A percentile compares a stretch with the other conserved stretches of the same genome.
Conservation (phyloP, 2,797 vertebrate species). For the Aulostomus chinensis region DNA sequence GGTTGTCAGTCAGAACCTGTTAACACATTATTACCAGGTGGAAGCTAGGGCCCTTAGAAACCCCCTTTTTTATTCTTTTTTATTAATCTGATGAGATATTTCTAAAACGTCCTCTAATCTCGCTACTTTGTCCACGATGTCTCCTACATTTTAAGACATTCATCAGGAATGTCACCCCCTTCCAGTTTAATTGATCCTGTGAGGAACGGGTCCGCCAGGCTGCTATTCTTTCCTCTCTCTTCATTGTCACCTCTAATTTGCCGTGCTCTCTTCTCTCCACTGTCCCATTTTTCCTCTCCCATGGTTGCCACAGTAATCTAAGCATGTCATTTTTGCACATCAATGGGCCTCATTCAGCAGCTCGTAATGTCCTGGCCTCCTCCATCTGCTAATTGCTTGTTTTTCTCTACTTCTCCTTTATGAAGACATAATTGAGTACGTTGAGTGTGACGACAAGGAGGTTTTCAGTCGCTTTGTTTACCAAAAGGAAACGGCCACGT, state of each 20-base stretch:
- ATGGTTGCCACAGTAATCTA: slow-evolving; percentile 63
- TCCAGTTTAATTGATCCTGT: slow-evolving; percentile 30
- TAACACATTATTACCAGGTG: too few relatives aligned
- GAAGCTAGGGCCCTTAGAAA: too few relatives aligned
- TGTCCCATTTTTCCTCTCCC: slow-evolving; percentile 49
- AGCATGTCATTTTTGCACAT: slow-evolving; percentile 75
- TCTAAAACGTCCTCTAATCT: slow-evolving; percentile 3
- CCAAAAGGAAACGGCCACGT: slow-evolving; percentile 49
- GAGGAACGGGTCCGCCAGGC: slow-evolving; percentile 45
- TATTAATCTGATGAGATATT: slow-evolving; percentile 1
- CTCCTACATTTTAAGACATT: slow-evolving; percentile 18
- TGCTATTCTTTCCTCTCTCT: slow-evolving; percentile 44
- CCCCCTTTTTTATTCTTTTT: background rate
- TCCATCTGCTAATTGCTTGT: slow-evolving; percentile 79
- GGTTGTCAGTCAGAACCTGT: too few relatives aligned
- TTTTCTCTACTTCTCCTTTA: slow-evolving; percentile 71
- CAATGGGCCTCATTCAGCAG: slow-evolving; percentile 73
- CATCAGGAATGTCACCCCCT: slow-evolving; percentile 23
- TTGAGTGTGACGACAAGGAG: slow-evolving; percentile 68
- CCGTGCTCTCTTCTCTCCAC: slow-evolving; percentile 34
- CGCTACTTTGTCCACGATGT: slow-evolving; percentile 18
- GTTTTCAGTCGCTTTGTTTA: slow-evolving; percentile 67
- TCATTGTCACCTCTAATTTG: slow-evolving; percentile 69
- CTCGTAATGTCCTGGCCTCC: slow-evolving; percentile 55
- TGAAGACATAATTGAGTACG: slow-evolving; percentile 67